Percentiles rank a stretch among this genome's conserved stretches.
Conservation (phyloP, 2,888 invertebrate genomes). For the Hypena proboscidalis region DNA sequence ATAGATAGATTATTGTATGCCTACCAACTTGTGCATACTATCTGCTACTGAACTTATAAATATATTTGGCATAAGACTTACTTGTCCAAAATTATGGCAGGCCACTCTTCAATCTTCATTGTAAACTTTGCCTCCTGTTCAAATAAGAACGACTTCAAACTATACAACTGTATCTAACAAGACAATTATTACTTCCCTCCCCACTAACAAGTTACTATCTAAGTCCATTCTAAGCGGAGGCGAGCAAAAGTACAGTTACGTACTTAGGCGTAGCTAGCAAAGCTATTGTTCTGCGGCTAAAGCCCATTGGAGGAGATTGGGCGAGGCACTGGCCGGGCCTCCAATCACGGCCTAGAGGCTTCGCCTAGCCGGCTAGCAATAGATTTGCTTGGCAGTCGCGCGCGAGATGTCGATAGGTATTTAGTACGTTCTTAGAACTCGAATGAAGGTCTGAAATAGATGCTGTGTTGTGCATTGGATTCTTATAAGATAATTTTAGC, state of each 20-base stretch:
- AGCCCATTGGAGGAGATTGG: slow-evolving; percentile 57
- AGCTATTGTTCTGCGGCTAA: slow-evolving; percentile 65
- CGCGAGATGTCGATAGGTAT: slow-evolving; percentile 34
- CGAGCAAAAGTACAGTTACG: slow-evolving; percentile 49
- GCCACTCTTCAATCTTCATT: background rate
- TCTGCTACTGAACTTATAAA: too few relatives aligned
- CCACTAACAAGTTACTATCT: slow-evolving; percentile 9
- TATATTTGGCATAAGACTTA: too few relatives aligned
- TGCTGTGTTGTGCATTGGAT: background rate
- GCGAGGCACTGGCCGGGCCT: slow-evolving; percentile 48
- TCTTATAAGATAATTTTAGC: slow-evolving; percentile 11
- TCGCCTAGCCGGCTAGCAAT: slow-evolving; percentile 62
- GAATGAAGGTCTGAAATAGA: background rate
- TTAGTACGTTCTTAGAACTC: slow-evolving; percentile 45
- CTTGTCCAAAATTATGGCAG: too few relatives aligned
- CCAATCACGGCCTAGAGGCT: slow-evolving; percentile 71
- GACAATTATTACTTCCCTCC: slow-evolving; percentile 2
- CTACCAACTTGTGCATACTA: too few relatives aligned
- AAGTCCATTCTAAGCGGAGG: slow-evolving; percentile 30
- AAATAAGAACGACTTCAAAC: background rate
- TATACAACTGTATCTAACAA: background rate
- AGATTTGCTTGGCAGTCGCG: slow-evolving; percentile 49
- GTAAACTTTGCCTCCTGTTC: too few relatives aligned
- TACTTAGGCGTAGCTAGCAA: slow-evolving; percentile 60
- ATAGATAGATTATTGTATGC: too few relatives aligned